Evolutionary conservation across 2,888 invertebrate genomes (phyloP).

Genomic region (Cerceris rybyensis): DNA sequence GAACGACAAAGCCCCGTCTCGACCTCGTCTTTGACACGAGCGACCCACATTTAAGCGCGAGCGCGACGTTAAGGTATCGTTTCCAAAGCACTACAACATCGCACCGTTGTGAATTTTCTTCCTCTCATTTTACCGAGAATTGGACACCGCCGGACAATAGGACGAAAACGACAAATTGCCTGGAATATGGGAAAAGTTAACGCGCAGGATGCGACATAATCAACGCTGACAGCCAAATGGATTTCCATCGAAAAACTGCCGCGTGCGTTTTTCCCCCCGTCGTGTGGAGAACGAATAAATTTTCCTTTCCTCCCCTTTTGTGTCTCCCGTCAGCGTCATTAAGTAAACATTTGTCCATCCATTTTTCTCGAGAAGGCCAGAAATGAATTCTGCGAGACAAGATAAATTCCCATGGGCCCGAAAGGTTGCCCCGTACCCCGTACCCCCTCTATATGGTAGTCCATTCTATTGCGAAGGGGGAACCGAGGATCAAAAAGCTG

Average conservation of each 20-base stretch:
- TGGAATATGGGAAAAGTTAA: neutral
- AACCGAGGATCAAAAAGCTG: constrained; percentile 41
- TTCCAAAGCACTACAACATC: neutral
- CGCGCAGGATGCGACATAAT: neutral
- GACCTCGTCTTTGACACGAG: constrained; percentile 49
- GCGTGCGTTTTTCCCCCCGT: neutral
- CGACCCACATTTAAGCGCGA: constrained; percentile 44
- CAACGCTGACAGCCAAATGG: constrained; percentile 1
- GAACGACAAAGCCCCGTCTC: constrained; percentile 51
- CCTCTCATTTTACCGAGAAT: neutral
- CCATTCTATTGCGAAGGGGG: constrained; percentile 38
- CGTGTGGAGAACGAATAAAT: constrained; percentile 2
- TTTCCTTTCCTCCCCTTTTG: constrained; percentile 14
- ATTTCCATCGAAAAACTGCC: neutral
- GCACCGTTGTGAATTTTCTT: neutral
- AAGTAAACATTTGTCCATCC: constrained; percentile 8
- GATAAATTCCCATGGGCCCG: constrained; percentile 59
- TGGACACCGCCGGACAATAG: too few species aligned
- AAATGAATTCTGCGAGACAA: constrained; percentile 39
- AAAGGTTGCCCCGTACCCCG: constrained; percentile 11
- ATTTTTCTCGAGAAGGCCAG: constrained; percentile 23
- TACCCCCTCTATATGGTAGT: constrained; percentile 4
- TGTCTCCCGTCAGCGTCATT: neutral
- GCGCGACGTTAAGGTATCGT: constrained; percentile 6
- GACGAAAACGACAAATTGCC: neutral